Conservation (phyloP, 92 coral and sea anemone genomes). For the Pocillopora grandis region DNA sequence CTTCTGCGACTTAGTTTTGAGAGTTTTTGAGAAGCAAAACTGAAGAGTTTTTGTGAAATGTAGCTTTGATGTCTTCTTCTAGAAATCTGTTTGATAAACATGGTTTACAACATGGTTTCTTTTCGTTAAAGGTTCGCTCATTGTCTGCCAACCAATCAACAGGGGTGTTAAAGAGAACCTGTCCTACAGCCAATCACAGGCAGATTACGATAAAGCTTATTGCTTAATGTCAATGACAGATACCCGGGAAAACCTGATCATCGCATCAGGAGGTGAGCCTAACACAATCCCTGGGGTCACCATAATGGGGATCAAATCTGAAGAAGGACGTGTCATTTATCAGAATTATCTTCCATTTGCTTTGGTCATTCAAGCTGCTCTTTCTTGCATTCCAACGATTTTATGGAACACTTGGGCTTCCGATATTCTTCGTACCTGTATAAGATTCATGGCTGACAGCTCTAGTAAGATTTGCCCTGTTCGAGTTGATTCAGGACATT, state of each 20-base stretch:
- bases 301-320: slow-evolving; percentile 59
- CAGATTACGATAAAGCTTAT: slow-evolving; percentile 77
- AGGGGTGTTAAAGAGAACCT: slow-evolving; percentile 61
- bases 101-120: neutral
- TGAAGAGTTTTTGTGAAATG: too few relatives aligned
- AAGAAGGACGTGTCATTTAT: slow-evolving; percentile 57
- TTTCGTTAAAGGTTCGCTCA: slow-evolving; percentile 51
- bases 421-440: slow-evolving; percentile 57
- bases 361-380: slow-evolving; percentile 65
- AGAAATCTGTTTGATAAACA: neutral
- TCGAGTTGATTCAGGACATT: neutral
- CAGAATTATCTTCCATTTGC: slow-evolving; percentile 71
- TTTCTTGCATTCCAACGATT: slow-evolving; percentile 60
- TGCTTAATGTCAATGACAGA: slow-evolving; percentile 78
- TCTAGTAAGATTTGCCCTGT: slow-evolving; percentile 27
- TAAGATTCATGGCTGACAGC: slow-evolving; percentile 54
- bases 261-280: slow-evolving; percentile 47
- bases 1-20: too few relatives aligned
- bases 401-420: slow-evolving; percentile 66
- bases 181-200: slow-evolving; percentile 73
- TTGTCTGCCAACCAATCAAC: slow-evolving; percentile 85
- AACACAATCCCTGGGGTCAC: slow-evolving; percentile 57
- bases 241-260: slow-evolving; percentile 52
- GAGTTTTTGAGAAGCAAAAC: too few relatives aligned
- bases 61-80: too few relatives aligned